Percentiles rank a stretch among this genome's conserved stretches.
Evolutionary conservation across 37 sponge, comb jelly and placozoan species (phyloP).

Genomic region (Aplysina aerophoba): DNA sequence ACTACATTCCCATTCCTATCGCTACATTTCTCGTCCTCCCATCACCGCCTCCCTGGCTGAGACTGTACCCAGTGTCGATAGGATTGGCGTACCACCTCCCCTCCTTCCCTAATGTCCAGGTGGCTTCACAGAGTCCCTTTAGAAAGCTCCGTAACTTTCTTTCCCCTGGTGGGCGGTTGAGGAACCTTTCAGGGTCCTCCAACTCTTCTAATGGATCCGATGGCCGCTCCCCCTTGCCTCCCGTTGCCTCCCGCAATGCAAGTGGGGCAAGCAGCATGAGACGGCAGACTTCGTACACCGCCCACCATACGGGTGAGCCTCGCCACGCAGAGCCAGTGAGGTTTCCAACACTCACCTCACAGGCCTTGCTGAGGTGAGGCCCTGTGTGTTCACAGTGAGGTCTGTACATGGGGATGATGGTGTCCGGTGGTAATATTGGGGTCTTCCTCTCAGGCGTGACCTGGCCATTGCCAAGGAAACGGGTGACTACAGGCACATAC

Average conservation of each 20-base stretch:
- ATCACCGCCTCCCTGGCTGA: too few species aligned
- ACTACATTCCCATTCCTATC: too few species aligned
- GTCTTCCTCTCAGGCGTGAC: background rate
- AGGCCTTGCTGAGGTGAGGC: background rate
- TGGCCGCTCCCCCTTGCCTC: background rate
- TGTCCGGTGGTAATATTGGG: too few species aligned
- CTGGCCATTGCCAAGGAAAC: background rate
- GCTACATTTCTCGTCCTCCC: too few species aligned
- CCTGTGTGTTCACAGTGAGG: background rate
- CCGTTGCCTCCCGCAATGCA: background rate
- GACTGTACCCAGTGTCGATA: too few species aligned
- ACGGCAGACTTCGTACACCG: background rate
- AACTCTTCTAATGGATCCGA: constrained; percentile 21
- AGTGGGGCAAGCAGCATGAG: background rate
- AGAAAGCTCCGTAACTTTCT: constrained; percentile 17
- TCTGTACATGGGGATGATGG: too few species aligned
- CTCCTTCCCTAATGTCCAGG: background rate
- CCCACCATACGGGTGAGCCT: background rate
- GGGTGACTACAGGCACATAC: background rate
- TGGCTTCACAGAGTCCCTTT: background rate
- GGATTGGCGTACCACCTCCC: too few species aligned
- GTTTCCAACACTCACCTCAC: constrained; percentile 12
- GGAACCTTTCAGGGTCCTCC: constrained; percentile 21
- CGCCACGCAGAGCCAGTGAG: background rate
- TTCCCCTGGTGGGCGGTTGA: background rate